Evolutionary conservation across 2,888 invertebrate species (phyloP).

Genomic region (Sturmia bella): DNA sequence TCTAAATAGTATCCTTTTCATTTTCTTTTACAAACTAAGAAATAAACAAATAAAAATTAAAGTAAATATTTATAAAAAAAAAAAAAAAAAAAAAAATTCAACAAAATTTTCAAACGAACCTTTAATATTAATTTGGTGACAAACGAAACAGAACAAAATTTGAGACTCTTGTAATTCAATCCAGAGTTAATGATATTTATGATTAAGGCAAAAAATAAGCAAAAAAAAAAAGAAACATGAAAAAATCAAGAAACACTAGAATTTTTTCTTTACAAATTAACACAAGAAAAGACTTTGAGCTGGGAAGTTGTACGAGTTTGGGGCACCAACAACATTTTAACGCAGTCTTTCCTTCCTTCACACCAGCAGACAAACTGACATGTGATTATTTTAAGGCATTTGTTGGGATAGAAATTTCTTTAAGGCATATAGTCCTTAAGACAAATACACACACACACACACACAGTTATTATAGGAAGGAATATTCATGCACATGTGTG

Average conservation of each 20-base stretch:
- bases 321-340: not conserved
- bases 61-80: slow-evolving; percentile 28
- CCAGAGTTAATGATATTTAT: slow-evolving; percentile 62
- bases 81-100: too few relatives aligned
- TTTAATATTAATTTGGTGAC: slow-evolving; percentile 50
- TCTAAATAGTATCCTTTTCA: too few relatives aligned
- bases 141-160: slow-evolving; percentile 24
- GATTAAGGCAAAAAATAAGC: slow-evolving; percentile 26
- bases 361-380: slow-evolving; percentile 21
- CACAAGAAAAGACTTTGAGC: not conserved
- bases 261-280: too few relatives aligned
- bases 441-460: not conserved
- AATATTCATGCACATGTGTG: not conserved
- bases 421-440: slow-evolving; percentile 50
- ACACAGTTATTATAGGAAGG: too few relatives aligned
- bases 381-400: slow-evolving; percentile 34
- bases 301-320: slow-evolving; percentile 54
- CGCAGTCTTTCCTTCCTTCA: not conserved
- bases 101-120: slow-evolving; percentile 1
- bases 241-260: not conserved
- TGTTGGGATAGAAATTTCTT: slow-evolving; percentile 41
- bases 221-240: slow-evolving; percentile 7
- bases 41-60: slow-evolving; percentile 11
- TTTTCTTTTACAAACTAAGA: too few relatives aligned
- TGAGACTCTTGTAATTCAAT: slow-evolving; percentile 60